Conservation (phyloP, 2,888 invertebrate genomes). For the Hermodice carunculata region DNA sequence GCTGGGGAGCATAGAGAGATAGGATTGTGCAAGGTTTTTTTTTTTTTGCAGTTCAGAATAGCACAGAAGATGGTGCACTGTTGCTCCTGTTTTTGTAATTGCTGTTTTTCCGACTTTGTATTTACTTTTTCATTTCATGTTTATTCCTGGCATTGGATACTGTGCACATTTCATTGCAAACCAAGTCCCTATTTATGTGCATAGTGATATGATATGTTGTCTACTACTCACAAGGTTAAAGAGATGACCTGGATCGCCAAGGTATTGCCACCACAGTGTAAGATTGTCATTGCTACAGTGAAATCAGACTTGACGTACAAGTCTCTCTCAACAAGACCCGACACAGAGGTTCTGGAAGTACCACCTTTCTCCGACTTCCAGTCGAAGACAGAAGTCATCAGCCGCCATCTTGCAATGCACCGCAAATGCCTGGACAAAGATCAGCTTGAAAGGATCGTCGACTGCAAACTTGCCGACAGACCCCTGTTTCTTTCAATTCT, state of each 20-base stretch:
- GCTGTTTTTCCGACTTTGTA: too few relatives aligned
- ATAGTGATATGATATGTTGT: slow-evolving; percentile 4
- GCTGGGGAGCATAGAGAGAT: too few relatives aligned
- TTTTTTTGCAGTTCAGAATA: too few relatives aligned
- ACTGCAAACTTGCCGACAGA: slow-evolving; percentile 45
- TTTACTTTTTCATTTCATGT: too few relatives aligned
- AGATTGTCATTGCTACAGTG: slow-evolving; percentile 56
- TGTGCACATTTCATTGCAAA: too few relatives aligned
- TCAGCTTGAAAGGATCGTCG: slow-evolving; percentile 44
- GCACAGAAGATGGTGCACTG: too few relatives aligned
- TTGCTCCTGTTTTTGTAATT: too few relatives aligned
- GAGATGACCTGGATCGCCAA: slow-evolving; percentile 60
- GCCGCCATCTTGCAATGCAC: slow-evolving; percentile 47
- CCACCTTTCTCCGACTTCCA: slow-evolving; percentile 41
- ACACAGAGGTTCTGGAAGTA: slow-evolving; percentile 44
- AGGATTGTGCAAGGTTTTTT: too few relatives aligned
- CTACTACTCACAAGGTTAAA: slow-evolving; percentile 65
- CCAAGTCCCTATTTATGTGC: too few relatives aligned
- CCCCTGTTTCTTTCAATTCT: slow-evolving; percentile 56
- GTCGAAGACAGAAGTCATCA: slow-evolving; percentile 43
- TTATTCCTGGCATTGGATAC: too few relatives aligned
- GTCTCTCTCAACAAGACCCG: slow-evolving; percentile 49
- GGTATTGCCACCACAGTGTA: slow-evolving; percentile 59
- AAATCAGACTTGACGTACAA: slow-evolving; percentile 57
- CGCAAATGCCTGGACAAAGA: slow-evolving; percentile 43